These are phyloP conservation scores for Petrocephalus microphthalmus DNA, from an alignment of 2,113 vertebrate species.

Conservation along the genomic window DNA sequence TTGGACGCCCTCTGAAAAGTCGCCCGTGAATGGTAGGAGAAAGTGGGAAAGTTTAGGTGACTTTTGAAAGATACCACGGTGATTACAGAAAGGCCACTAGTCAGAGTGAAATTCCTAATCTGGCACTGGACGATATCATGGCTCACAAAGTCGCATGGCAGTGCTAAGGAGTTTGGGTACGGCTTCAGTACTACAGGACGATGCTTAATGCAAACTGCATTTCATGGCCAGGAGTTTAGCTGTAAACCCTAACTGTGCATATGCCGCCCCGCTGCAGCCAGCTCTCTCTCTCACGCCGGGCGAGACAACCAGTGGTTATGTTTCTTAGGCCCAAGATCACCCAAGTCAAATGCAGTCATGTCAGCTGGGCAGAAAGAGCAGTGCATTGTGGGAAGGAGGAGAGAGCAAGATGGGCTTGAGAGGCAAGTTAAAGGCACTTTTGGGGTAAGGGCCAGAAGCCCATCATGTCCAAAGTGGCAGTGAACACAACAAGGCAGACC, in stretches of 20 bases:
- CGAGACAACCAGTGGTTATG: not conserved
- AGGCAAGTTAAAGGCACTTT: slow-evolving; percentile 7
- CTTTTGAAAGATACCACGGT: not conserved
- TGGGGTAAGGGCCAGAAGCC: not conserved
- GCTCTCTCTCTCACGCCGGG: not conserved
- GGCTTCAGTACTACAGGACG: not conserved
- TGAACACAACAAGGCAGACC: not conserved
- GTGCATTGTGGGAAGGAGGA: not conserved
- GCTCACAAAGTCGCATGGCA: not conserved
- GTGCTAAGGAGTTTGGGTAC: not conserved
- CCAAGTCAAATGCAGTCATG: not conserved
- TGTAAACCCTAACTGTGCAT: not conserved
- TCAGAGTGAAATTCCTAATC: not conserved
- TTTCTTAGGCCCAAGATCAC: not conserved
- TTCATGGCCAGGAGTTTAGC: not conserved
- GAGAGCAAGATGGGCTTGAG: not conserved
- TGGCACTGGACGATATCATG: not conserved
- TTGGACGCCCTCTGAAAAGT: not conserved
- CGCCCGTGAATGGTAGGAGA: not conserved
- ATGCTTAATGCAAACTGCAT: not conserved
- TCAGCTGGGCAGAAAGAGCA: not conserved
- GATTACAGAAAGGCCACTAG: not conserved
- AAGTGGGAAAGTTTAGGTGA: not conserved
- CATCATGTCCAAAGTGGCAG: not conserved
- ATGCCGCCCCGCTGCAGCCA: no score